Percentiles rank a stretch among this genome's conserved stretches.
Evolutionary conservation across 2,888 invertebrate genomes (phyloP).

Genomic region (Noctua fimbriata): DNA sequence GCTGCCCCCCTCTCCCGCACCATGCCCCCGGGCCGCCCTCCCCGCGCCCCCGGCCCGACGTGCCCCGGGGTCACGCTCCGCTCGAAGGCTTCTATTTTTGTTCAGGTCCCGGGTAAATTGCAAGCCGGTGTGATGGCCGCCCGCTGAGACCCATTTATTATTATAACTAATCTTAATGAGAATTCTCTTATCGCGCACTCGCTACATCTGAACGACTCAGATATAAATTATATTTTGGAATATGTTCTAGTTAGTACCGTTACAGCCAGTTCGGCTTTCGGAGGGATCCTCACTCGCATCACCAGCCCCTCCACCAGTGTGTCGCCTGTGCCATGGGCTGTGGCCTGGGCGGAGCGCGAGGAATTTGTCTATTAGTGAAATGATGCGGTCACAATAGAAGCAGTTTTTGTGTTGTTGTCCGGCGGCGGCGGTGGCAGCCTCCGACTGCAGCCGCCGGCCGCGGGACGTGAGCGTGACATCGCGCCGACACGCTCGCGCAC

Average conservation of each 20-base stretch:
- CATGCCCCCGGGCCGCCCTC: conserved; percentile 1
- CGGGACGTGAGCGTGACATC: conserved; percentile 47
- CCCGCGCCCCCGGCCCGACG: conserved; percentile 29
- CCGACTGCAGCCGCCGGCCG: neutral
- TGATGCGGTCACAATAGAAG: conserved; percentile 58
- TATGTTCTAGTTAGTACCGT: conserved; percentile 49
- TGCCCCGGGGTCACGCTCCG: conserved; percentile 65
- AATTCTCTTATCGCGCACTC: conserved; percentile 61
- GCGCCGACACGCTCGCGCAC: conserved; percentile 68
- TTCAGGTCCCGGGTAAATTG: conserved; percentile 65
- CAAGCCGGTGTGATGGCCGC: conserved; percentile 64
- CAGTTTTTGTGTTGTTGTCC: conserved; percentile 51
- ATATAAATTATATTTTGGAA: conserved; percentile 47
- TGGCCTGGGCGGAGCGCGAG: neutral
- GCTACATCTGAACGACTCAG: conserved; percentile 44
- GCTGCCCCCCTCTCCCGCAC: conserved; percentile 25
- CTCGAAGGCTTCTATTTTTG: conserved; percentile 69
- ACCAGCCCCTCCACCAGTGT: neutral
- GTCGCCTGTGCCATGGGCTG: neutral
- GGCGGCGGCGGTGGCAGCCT: neutral
- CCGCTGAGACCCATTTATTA: conserved; percentile 67
- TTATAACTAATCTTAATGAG: conserved; percentile 69
- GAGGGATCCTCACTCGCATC: neutral
- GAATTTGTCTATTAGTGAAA: conserved; percentile 65
- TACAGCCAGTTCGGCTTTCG: conserved; percentile 7